Percentiles rank a stretch among this genome's conserved stretches.
phyloP scores from a whole-genome alignment of 2,797 vertebrate species.

The Parambassis ranga region DNA sequence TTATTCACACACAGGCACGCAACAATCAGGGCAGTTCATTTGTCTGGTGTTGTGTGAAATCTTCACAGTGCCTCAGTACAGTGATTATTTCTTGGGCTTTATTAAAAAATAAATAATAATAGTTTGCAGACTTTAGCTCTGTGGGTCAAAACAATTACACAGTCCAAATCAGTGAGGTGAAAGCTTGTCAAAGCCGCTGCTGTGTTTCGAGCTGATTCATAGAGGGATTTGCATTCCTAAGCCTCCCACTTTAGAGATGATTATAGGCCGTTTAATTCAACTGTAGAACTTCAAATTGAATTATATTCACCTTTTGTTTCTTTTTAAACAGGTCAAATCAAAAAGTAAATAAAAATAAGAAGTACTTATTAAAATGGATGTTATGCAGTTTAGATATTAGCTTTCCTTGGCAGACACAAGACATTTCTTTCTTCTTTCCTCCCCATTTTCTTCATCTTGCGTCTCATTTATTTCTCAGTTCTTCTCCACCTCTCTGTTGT shows the following conservation, averaged over 20 bases:
- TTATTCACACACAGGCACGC: no score
- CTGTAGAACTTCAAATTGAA: not conserved
- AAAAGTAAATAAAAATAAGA: not conserved
- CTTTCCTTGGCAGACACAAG: slow-evolving; percentile 30
- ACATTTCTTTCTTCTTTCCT: not conserved
- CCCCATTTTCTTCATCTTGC: not conserved
- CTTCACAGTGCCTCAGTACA: no score
- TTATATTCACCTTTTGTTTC: not conserved
- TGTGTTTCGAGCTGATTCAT: not conserved
- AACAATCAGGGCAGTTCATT: no score
- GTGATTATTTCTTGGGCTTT: no score
- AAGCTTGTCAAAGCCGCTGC: not conserved
- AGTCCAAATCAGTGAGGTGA: not conserved
- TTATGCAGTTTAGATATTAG: not conserved
- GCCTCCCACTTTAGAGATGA: not conserved
- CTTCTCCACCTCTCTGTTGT: slow-evolving; percentile 57
- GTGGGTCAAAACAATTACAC: not conserved
- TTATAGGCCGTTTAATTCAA: not conserved
- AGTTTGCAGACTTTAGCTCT: not conserved
- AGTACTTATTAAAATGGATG: not conserved
- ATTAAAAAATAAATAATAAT: no score
- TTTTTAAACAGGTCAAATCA: not conserved
- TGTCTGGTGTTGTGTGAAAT: no score
- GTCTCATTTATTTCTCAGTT: slow-evolving; percentile 48
- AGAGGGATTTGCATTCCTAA: not conserved